Evolutionary conservation across 1,140 invertebrate genomes (phyloP).

Genomic region (Diploscapter pachys): DNA sequence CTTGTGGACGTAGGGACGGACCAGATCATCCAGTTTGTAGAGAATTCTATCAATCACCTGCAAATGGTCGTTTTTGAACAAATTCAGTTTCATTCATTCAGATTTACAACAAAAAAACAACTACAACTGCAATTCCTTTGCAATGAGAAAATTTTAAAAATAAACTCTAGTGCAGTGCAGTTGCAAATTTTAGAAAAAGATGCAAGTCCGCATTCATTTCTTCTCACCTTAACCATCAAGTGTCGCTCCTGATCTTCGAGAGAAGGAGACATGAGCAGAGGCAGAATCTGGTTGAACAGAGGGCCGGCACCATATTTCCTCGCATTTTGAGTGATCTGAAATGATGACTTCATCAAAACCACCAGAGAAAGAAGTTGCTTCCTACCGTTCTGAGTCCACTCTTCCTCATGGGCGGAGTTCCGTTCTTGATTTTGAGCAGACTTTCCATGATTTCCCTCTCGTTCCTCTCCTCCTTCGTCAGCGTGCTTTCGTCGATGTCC

Average conservation of each 20-base stretch:
- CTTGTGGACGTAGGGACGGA: constrained; percentile 98
- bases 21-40: constrained; percentile 97
- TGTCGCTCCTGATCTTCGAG: constrained; percentile 98
- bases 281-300: constrained; percentile 96
- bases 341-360: background rate
- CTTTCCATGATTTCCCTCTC: constrained; percentile 99
- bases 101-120: too few relatives aligned
- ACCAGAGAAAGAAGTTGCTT: background rate
- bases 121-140: too few relatives aligned
- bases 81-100: background rate
- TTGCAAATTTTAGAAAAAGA: too few relatives aligned
- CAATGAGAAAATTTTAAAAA: too few relatives aligned
- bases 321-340: constrained; percentile 91
- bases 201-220: background rate
- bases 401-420: constrained; percentile 98
- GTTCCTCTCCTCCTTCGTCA: constrained; percentile 82
- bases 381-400: constrained; percentile 73
- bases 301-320: constrained; percentile 96
- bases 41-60: constrained; percentile 91
- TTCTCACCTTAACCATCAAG: constrained; percentile 81
- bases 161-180: too few relatives aligned
- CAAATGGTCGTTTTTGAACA: background rate
- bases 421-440: constrained; percentile 97
- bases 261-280: constrained; percentile 96
- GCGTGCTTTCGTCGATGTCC: constrained; percentile 89